A percentile compares a stretch with the other conserved stretches of the same genome.
Evolutionary conservation across 2,113 vertebrate species (phyloP).

Genomic region (Aramus guarauna): DNA sequence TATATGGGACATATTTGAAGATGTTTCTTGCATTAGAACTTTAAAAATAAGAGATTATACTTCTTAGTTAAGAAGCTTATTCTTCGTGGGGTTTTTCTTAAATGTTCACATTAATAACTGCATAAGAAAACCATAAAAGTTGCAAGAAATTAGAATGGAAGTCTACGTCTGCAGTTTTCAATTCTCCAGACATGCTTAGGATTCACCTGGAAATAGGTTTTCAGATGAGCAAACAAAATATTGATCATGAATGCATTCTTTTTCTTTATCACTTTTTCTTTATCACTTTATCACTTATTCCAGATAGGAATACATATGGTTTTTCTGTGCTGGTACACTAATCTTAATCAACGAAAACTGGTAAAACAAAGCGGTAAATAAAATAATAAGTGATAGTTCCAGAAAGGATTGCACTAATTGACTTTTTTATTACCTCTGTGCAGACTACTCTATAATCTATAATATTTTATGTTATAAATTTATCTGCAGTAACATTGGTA

Average conservation of each 20-base stretch:
- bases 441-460: background rate
- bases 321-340: background rate
- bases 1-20: background rate
- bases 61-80: background rate
- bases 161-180: background rate
- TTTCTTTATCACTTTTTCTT: background rate
- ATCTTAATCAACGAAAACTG: background rate
- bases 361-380: background rate
- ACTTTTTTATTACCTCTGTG: background rate
- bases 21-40: background rate
- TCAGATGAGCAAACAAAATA: background rate
- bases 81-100: background rate
- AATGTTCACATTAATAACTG: background rate
- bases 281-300: background rate
- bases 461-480: background rate
- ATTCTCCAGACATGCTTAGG: background rate
- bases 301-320: background rate
- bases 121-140: background rate
- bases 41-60: background rate
- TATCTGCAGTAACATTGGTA: background rate
- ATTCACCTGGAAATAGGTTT: background rate
- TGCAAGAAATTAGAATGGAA: background rate
- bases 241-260: background rate
- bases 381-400: background rate
- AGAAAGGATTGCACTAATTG: background rate